Conservation (phyloP, 53 echinoderm and acorn worm genomes). For the Antedon mediterranea region DNA sequence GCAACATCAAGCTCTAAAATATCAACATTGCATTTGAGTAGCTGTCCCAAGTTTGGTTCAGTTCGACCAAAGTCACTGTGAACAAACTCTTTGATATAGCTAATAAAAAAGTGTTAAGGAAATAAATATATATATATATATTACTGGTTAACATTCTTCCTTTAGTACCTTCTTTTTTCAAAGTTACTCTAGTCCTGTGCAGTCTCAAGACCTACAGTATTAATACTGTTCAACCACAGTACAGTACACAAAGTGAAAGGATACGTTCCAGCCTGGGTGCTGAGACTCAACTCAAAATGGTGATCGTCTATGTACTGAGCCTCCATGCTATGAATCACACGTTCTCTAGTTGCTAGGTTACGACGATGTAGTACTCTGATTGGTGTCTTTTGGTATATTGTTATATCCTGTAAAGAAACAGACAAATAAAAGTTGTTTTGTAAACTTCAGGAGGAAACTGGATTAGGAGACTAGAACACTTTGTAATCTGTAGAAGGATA, state of each 20-base stretch:
- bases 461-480: too few relatives aligned
- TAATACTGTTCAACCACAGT: too few relatives aligned
- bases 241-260: constrained; percentile 27
- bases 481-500: neutral
- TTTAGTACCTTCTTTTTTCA: too few relatives aligned
- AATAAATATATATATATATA: too few relatives aligned
- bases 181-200: too few relatives aligned
- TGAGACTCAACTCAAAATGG: constrained; percentile 63
- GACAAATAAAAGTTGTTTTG: neutral
- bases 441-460: neutral
- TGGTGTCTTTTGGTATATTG: constrained; percentile 81
- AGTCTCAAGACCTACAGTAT: too few relatives aligned
- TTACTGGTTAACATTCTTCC: too few relatives aligned
- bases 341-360: constrained; percentile 61
- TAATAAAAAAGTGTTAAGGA: constrained; percentile 21
- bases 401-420: constrained; percentile 58
- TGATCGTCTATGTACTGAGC: constrained; percentile 50
- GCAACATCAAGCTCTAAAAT: constrained; percentile 77
- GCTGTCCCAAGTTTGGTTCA: constrained; percentile 43
- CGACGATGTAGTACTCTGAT: constrained; percentile 83
- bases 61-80: constrained; percentile 94
- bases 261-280: constrained; percentile 99
- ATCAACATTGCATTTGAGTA: constrained; percentile 63
- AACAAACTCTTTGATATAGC: constrained; percentile 98
- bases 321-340: constrained; percentile 51